These are phyloP conservation scores for Chaetodon trifasciatus DNA, from an alignment of 2,797 vertebrate species.

Conservation along the genomic window DNA sequence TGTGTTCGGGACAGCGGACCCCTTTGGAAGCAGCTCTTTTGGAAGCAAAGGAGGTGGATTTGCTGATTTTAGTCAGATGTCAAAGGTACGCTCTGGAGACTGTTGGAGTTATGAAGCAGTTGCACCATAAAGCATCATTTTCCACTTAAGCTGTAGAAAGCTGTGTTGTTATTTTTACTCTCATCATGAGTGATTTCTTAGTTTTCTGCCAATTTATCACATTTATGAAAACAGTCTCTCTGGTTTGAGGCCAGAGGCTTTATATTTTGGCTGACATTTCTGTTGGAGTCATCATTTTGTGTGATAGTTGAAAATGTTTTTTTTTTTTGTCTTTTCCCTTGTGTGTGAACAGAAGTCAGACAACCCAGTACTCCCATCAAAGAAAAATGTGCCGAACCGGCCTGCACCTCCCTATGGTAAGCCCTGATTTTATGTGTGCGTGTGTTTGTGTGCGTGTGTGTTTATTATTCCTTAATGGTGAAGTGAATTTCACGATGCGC, in stretches of 20 bases:
- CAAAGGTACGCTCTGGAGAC: constrained; percentile 89
- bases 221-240: constrained; percentile 42
- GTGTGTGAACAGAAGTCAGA: constrained; percentile 88
- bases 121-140: constrained; percentile 61
- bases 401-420: constrained; percentile 96
- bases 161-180: constrained; percentile 44
- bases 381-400: constrained; percentile 92
- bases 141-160: constrained; percentile 51
- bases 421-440: constrained; percentile 45
- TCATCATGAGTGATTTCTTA: constrained; percentile 55
- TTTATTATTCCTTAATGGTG: neutral
- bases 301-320: constrained; percentile 23
- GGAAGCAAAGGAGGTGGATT: constrained; percentile 89
- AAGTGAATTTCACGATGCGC: constrained; percentile 1
- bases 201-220: constrained; percentile 51
- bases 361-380: constrained; percentile 90
- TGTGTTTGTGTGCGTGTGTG: neutral
- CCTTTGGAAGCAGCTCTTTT: constrained; percentile 90
- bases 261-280: constrained; percentile 41
- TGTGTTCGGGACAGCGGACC: constrained; percentile 91
- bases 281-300: constrained; percentile 49
- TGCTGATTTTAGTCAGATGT: constrained; percentile 98
- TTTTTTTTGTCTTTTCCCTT: constrained; percentile 27
- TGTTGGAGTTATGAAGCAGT: constrained; percentile 62
- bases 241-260: constrained; percentile 34